Base-by-base conservation (phyloP, 2,113 vertebrate species). In the Ceyx cyanopectus region DNA sequence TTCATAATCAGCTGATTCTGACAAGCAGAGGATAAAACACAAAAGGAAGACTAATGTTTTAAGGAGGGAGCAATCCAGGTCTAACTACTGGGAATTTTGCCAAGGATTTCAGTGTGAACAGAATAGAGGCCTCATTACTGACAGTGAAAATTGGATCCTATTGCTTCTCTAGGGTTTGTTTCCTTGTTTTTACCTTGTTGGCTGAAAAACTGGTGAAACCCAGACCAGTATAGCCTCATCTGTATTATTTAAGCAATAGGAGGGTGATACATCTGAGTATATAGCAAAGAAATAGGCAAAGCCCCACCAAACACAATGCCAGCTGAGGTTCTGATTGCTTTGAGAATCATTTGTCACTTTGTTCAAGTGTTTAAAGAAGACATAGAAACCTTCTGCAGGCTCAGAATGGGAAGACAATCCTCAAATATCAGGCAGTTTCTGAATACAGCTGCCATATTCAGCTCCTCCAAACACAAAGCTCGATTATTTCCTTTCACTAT, bases 1-100 rank as follows among this genome's bases (percentile, higher is more conserved):
- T 82, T 91, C 86, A 89, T 96, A 96, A 97, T 97, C 97, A 96
- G 95, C 94, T 93, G 92, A 88, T 83, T 83, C 86, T 94, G 95
- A 88, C 32, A 26, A 77, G 73, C 62, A 87, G 75, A 65, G 70
- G 75, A 93, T 91, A 86, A 93, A 82, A 29, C 73, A 94, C 62
- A 87, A 94, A 95, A 90, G 56, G 69, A 79, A 93, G 81, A 97
- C 92, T 87, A 95, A 89, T 95, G 91, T 95, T 92, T 91, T 89
- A 93, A 91, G 89, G 63, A 94, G 75, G 67, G 57, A 96, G 89
- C 91, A 94, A 95, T 70, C 40, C 81, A 95, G 81, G 92, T 85
- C 91, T 91, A 87, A 95, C 78, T 57, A 21, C 65, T 80, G 79
- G 91, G 92, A 89, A 51, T 61, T 92, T 37, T 85, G 87, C 94